Percentiles rank a stretch among this genome's conserved stretches.
Conservation (phyloP, 2,888 invertebrate species). For the Ichneumon xanthorius region DNA sequence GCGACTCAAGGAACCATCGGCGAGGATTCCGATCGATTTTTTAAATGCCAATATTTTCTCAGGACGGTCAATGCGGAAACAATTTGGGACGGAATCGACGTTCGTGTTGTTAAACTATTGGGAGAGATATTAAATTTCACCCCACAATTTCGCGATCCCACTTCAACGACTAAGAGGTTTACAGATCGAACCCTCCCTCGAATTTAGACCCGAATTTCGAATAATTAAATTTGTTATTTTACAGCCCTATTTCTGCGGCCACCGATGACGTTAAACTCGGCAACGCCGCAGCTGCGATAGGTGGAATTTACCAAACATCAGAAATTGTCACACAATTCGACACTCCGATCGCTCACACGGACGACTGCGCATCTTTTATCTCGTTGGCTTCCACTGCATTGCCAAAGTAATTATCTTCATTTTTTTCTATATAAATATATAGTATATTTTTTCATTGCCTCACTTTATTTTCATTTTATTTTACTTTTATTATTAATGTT, state of each 20-base stretch:
- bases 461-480: background rate
- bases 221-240: conserved; percentile 54
- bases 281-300: conserved; percentile 89
- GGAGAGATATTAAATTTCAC: conserved; percentile 90
- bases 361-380: conserved; percentile 92
- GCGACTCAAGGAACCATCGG: background rate
- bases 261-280: conserved; percentile 86
- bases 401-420: conserved; percentile 87
- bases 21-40: background rate
- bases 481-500: background rate
- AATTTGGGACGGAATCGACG: conserved; percentile 91
- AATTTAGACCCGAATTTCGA: background rate
- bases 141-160: conserved; percentile 89
- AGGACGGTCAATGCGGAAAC: conserved; percentile 85
- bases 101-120: conserved; percentile 88
- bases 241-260: conserved; percentile 88
- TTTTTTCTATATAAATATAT: background rate
- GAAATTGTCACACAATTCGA: conserved; percentile 86
- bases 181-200: background rate
- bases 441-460: background rate
- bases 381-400: conserved; percentile 92
- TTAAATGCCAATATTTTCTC: conserved; percentile 55
- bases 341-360: conserved; percentile 88
- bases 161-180: conserved; percentile 85
- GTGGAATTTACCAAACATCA: conserved; percentile 89